Evolutionary conservation across 2,888 invertebrate genomes (phyloP).

Genomic region (Pammene aurita): DNA sequence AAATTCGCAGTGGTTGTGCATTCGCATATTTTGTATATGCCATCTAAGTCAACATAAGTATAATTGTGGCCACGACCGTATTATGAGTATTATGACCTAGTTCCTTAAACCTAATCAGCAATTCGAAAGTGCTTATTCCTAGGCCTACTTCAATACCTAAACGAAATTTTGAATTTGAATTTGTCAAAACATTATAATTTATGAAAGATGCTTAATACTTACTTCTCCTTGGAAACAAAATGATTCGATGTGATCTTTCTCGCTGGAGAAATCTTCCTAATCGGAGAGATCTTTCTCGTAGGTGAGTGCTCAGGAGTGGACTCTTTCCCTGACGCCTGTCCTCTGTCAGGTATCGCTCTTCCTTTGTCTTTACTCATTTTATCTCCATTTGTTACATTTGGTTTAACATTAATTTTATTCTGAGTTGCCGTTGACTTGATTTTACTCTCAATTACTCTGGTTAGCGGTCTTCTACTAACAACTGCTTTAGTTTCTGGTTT

Average conservation of each 20-base stretch:
- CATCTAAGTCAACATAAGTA: too few species aligned
- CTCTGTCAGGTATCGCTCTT: conserved; percentile 73
- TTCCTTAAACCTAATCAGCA: too few species aligned
- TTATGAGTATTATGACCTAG: too few species aligned
- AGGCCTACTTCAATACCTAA: too few species aligned
- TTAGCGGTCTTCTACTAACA: conserved; percentile 63
- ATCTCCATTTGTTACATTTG: conserved; percentile 56
- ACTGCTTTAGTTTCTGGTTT: conserved; percentile 56
- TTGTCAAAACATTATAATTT: too few species aligned
- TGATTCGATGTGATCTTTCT: conserved; percentile 62
- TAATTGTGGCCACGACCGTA: too few species aligned
- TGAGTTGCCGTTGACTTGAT: conserved; percentile 55
- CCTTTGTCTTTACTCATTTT: conserved; percentile 65
- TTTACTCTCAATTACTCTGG: conserved; percentile 66
- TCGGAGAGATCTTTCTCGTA: conserved; percentile 60
- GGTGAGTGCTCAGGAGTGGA: conserved; percentile 85
- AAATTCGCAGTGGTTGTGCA: too few species aligned
- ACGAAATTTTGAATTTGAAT: too few species aligned
- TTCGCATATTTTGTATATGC: too few species aligned
- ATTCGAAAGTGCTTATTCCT: too few species aligned
- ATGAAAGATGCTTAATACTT: conserved; percentile 46
- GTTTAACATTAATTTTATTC: conserved; percentile 53
- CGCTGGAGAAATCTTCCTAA: conserved; percentile 58
- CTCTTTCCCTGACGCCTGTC: conserved; percentile 85
- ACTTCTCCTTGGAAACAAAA: conserved; percentile 60